Evolutionary conservation across 2,888 invertebrate species (phyloP), one percentile per base, ranked within the genome.

Genomic region (Julus scanicus): DNA sequence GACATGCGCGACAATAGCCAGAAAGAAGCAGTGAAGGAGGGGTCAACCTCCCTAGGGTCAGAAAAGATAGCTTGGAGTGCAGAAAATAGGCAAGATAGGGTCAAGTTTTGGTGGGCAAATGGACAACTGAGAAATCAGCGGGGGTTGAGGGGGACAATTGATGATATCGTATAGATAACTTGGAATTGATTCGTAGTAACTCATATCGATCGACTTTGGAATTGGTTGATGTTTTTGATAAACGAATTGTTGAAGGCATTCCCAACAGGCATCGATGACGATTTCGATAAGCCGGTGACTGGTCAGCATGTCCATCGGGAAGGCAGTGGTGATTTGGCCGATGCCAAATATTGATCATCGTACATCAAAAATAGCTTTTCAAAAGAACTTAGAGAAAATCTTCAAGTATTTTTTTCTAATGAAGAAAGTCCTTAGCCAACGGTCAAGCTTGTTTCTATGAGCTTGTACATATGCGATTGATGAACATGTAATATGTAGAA

Each of bases 221-320:
- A 71, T 29, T 71, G 71, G 71, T 71, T 29, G 29, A 71, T 71
- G 71, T 71, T 71, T 71, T 71, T 29, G 71, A 71, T 71, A 71
- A 71, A 71, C 11, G 71, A 4, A n/a, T 5, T 71, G 71, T 29
- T 71, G n/a, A 71, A 71, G 71, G 71, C 6, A 71, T 71, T 8
- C 71, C 71, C 53, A n/a, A 8, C 5, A 29, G 71, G 71, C 71
- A 71, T 71, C 71, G 71, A 71, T 71, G 71, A 71, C 71, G 20
- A 71, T 71, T 71, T 71, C 71, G 71, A 71, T 71, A 71, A 71
- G 71, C 20, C 71, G 71, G 71, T 71, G 71, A 71, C n/a, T 71
- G 71, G 71, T 71, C 71, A 71, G 29, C 29, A 8, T n/a, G 71
- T 71, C 71, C 71, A 71, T 71, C 9, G 71, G 71, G 71, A 71